phyloP scores from a whole-genome alignment of 2,113 vertebrate genomes.

The Syrrhaptes paradoxus region DNA sequence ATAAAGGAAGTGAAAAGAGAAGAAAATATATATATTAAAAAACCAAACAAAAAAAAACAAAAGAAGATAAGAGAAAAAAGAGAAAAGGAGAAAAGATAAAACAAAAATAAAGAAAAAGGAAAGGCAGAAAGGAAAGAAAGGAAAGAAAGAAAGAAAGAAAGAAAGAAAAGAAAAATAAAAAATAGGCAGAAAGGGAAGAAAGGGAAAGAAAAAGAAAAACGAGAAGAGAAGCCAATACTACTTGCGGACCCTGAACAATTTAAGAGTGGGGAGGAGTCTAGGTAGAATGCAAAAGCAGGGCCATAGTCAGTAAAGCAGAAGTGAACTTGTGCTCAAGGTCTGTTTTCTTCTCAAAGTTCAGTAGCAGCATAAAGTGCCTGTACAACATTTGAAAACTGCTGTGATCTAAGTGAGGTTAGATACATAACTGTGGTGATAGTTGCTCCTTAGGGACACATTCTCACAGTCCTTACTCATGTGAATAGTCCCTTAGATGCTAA shows the following conservation, averaged over 20 bases:
- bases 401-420: conserved; percentile 14
- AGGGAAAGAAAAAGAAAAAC: background rate
- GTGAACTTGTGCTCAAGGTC: conserved; percentile 33
- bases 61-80: too few species aligned
- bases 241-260: background rate
- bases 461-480: conserved; percentile 15
- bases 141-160: background rate
- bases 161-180: background rate
- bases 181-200: too few species aligned
- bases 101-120: background rate
- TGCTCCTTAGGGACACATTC: conserved; percentile 54
- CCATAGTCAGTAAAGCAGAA: background rate
- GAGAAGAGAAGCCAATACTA: background rate
- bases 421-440: conserved; percentile 24
- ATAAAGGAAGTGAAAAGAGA: background rate
- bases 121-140: background rate
- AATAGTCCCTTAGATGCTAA: conserved; percentile 35
- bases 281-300: background rate
- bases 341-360: conserved; percentile 15
- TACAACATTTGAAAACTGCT: conserved; percentile 7
- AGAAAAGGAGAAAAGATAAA: too few species aligned
- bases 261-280: background rate
- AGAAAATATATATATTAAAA: background rate
- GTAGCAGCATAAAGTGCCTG: background rate
- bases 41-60: too few species aligned